Evolutionary conservation across 2,888 invertebrate species (phyloP), one percentile per base, ranked within the genome.

Genomic region (Diadegma fenestrale): DNA sequence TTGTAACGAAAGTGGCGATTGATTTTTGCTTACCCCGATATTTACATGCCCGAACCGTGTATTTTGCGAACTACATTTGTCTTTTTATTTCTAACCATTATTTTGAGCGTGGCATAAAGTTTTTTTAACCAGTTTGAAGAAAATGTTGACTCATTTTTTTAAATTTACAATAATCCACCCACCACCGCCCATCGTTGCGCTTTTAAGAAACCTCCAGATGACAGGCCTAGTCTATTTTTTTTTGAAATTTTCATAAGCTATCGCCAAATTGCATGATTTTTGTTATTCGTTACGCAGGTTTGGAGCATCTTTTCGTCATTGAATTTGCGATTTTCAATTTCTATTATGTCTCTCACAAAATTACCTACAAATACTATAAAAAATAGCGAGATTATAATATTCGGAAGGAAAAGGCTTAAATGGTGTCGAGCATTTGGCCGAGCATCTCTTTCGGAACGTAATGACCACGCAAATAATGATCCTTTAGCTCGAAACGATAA

Each of bases 401-500:
- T n/a, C 10, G n/a, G 17, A 7, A 8, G 14, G 2, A 37, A 19
- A 45, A 17, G 6, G 37, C 43, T 48, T 45, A 80, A 75, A 58
- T 26, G 8, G 19, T 66, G 58, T 80, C 66, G 45, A 84, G 80
- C 64, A 84, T 76, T 12, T 66, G 64, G 12, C 71, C 76, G 14
- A 84, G 41, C 76, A 84, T 71, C 43, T 84, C 84, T 48, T 76
- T 80, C 33, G 82, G 82, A 2, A 82, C 82, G 48, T 75, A 79
- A 58, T 79, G 82, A 19, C 51, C 64, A 14, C 91, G 92, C 26
- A 90, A 89, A 33, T 95, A 91, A 89, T 94, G 94, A 84, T 92
- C 93, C 19, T 89, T 91, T 86, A 94, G 88, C 80, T 94, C 94
- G 86, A 94, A 94, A 83, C 94, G 91, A 84, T 94, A 94, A 80